phyloP scores from a whole-genome alignment of 2,888 invertebrate genomes.

The Folsomia candida region DNA sequence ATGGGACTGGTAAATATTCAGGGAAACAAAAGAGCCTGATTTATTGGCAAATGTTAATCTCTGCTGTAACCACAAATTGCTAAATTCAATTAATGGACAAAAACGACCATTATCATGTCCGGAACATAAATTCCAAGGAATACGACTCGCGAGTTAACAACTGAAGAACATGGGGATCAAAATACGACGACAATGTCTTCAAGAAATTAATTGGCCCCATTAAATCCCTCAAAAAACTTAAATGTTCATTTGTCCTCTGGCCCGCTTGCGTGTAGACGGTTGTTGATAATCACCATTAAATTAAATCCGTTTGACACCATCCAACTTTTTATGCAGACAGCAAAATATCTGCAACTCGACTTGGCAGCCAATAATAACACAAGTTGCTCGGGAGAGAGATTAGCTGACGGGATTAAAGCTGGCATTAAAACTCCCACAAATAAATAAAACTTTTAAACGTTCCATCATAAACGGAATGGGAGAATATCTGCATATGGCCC shows the following conservation, averaged over 20 bases:
- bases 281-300: not conserved
- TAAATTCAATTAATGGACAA: constrained; percentile 1
- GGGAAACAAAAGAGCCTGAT: not conserved
- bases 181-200: not conserved
- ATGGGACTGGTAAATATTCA: not conserved
- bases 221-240: not conserved
- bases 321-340: not conserved
- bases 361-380: not conserved
- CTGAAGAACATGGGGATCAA: not conserved
- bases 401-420: not conserved
- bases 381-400: too few species aligned
- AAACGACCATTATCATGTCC: not conserved
- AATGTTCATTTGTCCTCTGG: not conserved
- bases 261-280: not conserved
- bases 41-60: not conserved
- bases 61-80: not conserved
- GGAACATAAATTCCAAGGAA: not conserved
- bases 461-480: not conserved
- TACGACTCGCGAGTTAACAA: not conserved
- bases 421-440: not conserved
- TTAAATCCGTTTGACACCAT: not conserved
- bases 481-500: not conserved
- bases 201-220: not conserved
- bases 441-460: not conserved
- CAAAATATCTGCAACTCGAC: not conserved